A percentile compares a stretch with the other conserved stretches of the same genome.
These are phyloP conservation scores for Bubalus kerabau DNA, from an alignment of 2,113 vertebrate genomes.

Conservation along the genomic window DNA sequence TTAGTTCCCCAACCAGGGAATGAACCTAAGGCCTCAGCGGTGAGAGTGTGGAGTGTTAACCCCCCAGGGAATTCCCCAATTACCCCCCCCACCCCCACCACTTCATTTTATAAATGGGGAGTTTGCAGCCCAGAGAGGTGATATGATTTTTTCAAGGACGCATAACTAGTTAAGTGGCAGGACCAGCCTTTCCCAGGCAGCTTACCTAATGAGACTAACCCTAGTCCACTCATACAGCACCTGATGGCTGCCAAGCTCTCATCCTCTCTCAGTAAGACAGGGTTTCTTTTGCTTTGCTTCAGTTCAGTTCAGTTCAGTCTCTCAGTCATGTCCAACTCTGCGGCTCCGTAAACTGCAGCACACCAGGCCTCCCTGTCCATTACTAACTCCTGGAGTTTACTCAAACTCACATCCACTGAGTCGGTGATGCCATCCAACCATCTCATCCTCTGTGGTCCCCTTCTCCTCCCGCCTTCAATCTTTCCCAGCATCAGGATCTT, in stretches of 20 bases:
- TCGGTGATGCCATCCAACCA: background rate
- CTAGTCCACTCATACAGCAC: no score
- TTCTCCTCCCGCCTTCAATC: background rate
- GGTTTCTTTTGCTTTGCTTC: background rate
- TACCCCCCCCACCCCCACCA: background rate
- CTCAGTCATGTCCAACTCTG: background rate
- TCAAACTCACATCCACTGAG: background rate
- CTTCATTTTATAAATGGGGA: background rate
- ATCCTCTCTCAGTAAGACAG: background rate
- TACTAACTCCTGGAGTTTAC: background rate
- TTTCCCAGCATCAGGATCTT: background rate
- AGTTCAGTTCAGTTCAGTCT: background rate
- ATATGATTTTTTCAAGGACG: background rate
- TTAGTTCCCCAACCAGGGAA: background rate
- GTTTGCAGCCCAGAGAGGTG: background rate
- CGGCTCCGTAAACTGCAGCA: accelerated
- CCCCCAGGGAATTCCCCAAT: background rate
- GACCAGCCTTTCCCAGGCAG: background rate
- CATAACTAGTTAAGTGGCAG: background rate
- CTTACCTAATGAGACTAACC: background rate
- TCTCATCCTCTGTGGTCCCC: background rate
- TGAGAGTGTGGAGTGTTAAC: background rate
- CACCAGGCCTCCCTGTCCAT: background rate
- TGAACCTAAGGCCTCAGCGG: background rate
- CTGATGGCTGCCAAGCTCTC: background rate